Base-by-base conservation (phyloP, 2,113 vertebrate genomes). In the Solea senegalensis region DNA sequence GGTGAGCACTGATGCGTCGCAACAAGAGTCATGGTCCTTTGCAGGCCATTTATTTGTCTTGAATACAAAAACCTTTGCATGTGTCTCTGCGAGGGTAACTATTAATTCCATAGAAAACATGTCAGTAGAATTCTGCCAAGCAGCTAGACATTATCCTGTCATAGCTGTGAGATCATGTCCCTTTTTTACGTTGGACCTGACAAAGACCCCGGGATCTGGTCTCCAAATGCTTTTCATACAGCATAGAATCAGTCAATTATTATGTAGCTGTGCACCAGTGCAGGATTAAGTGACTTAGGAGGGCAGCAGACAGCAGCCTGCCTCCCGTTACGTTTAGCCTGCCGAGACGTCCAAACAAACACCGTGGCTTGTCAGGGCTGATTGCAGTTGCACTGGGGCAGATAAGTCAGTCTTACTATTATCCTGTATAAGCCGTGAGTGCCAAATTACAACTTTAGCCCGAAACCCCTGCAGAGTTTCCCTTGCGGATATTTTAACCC, bases 391-490 rank as follows among this genome's bases (percentile, higher is more conserved):
- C 80, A 78, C 79, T 72, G 73, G 74, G 84, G 83, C 80, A 85
- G 89, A 92, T 91, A 89, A 90, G 84, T 89, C 87, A 89, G 87
- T 81, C 80, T 83, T 82, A 88, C 81, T 82, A 82, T 90, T 89
- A 91, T 91, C 87, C 86, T 75, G 63, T 53, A 85, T 88, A 90
- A 92, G 78, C 86, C 53, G 80, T 74, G 71, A 71, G 83, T 77
- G 83, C 80, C 86, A 91, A 89, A 92, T 90, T 90, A 88, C 86
- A 85, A 77, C 77, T 82, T 84, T 67, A 90, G 80, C 74, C 81
- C 71, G 78, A 88, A 91, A 83, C 72, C 75, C 81, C 74, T 28
- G 65, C 65, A 74, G 83, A 88, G 86, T 87, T 84, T 80, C 68
- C 21, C 78, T 84, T 74, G 67, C 49, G 41, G 40, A 77, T 66